A percentile compares a stretch with the other conserved stretches of the same genome.
phyloP scores from a whole-genome alignment of 2,113 vertebrate genomes.

The Oncorhynchus kisutch region DNA sequence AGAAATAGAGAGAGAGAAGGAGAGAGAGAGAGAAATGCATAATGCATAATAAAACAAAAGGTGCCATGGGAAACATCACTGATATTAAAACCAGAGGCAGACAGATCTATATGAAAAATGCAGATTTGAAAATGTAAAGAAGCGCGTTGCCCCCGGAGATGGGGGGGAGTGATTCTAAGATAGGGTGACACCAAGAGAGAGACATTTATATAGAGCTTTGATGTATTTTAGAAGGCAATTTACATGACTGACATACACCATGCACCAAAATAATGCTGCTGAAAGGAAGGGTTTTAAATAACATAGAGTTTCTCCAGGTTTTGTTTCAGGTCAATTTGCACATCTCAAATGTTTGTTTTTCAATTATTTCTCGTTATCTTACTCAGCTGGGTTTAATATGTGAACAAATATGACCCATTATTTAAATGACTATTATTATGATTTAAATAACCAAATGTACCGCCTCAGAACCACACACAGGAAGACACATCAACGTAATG shows the following conservation, averaged over 20 bases:
- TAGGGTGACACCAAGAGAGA: slow-evolving; percentile 79
- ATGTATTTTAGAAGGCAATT: slow-evolving; percentile 75
- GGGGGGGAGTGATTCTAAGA: slow-evolving; percentile 79
- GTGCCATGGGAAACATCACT: slow-evolving; percentile 84
- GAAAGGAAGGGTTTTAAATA: slow-evolving; percentile 67
- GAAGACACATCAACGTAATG: slow-evolving; percentile 6
- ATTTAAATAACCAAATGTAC: not conserved
- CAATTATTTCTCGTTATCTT: not conserved
- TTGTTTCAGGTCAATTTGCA: not conserved
- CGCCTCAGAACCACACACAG: not conserved
- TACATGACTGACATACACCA: slow-evolving; percentile 65
- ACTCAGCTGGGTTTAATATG: not conserved
- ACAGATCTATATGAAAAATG: slow-evolving; percentile 86
- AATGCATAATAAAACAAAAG: slow-evolving; percentile 87
- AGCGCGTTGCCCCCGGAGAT: slow-evolving; percentile 56
- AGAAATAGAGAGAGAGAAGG: not conserved
- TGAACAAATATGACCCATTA: not conserved
- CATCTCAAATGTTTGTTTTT: not conserved
- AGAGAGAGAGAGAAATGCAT: slow-evolving; percentile 74
- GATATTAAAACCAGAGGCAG: slow-evolving; percentile 86
- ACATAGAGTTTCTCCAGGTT: slow-evolving; percentile 22
- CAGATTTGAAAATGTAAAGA: slow-evolving; percentile 86
- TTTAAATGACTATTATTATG: not conserved
- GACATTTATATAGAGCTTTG: slow-evolving; percentile 76
- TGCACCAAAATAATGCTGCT: slow-evolving; percentile 70